Conservation (phyloP, 2,888 invertebrate genomes). For the Pristionchus fissidentatus region DNA sequence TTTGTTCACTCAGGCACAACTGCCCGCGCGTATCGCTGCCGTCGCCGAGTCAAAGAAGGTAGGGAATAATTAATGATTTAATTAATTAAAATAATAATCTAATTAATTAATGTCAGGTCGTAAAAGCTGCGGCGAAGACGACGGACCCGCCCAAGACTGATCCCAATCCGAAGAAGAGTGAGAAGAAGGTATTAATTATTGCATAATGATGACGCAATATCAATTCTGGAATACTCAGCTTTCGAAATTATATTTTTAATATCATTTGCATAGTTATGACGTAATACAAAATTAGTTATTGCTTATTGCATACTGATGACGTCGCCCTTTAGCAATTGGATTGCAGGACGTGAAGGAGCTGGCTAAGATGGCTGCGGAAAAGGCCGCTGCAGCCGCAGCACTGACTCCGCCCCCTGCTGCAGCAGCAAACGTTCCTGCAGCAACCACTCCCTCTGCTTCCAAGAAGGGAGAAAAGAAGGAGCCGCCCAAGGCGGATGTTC, state of each 20-base stretch:
- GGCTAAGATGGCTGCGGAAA: no score
- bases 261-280: no score
- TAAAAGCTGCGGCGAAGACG: neutral
- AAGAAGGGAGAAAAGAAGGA: neutral
- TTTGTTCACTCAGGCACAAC: neutral
- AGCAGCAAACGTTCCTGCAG: no score
- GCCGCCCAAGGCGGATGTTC: neutral
- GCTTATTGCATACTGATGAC: neutral
- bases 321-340: neutral
- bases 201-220: neutral
- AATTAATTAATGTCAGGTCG: no score
- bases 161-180: no score
- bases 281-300: neutral
- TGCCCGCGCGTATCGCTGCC: neutral
- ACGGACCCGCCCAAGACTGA: slow-evolving; percentile 37
- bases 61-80: no score
- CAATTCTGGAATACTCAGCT: neutral
- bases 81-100: no score
- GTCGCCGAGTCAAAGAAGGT: neutral
- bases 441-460: neutral
- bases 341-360: neutral
- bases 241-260: no score
- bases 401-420: neutral
- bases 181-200: neutral
- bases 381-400: neutral